These are phyloP conservation scores for Sitodiplosis mosellana DNA, from an alignment of 1,140 invertebrate species.

Conservation along the genomic window DNA sequence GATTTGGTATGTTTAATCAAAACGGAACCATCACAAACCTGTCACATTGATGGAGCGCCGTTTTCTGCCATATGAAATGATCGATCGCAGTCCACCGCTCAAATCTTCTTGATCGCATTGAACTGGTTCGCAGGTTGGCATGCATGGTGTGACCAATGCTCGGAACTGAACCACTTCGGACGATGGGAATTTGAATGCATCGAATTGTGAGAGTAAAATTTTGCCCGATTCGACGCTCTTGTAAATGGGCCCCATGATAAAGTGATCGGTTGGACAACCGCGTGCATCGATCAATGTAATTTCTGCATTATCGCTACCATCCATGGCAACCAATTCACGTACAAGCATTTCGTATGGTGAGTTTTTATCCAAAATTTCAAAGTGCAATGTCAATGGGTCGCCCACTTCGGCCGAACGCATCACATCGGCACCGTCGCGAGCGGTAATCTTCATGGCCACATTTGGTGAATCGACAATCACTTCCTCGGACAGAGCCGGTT, in stretches of 20 bases:
- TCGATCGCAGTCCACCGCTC: slow-evolving; percentile 54
- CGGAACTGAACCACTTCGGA: slow-evolving; percentile 89
- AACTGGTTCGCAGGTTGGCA: slow-evolving; percentile 79
- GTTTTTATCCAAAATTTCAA: slow-evolving; percentile 79
- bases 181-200: slow-evolving; percentile 91
- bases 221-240: slow-evolving; percentile 57
- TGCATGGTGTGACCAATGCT: slow-evolving; percentile 79
- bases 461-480: slow-evolving; percentile 82
- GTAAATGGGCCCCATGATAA: slow-evolving; percentile 77
- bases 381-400: slow-evolving; percentile 70
- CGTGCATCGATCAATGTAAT: slow-evolving; percentile 81
- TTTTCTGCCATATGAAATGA: slow-evolving; percentile 55
- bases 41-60: slow-evolving; percentile 9
- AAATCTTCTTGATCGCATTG: slow-evolving; percentile 64
- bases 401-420: slow-evolving; percentile 64
- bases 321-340: slow-evolving; percentile 81
- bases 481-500: slow-evolving; percentile 58
- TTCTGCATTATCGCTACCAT: slow-evolving; percentile 79
- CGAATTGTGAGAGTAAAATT: slow-evolving; percentile 78
- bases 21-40: slow-evolving; percentile 1
- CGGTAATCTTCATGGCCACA: slow-evolving; percentile 80
- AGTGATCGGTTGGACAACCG: slow-evolving; percentile 80
- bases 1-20: neutral
- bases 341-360: slow-evolving; percentile 92
- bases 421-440: slow-evolving; percentile 52